phyloP scores from a whole-genome alignment of 2,797 vertebrate genomes.

The Phylloscopus collybita region DNA sequence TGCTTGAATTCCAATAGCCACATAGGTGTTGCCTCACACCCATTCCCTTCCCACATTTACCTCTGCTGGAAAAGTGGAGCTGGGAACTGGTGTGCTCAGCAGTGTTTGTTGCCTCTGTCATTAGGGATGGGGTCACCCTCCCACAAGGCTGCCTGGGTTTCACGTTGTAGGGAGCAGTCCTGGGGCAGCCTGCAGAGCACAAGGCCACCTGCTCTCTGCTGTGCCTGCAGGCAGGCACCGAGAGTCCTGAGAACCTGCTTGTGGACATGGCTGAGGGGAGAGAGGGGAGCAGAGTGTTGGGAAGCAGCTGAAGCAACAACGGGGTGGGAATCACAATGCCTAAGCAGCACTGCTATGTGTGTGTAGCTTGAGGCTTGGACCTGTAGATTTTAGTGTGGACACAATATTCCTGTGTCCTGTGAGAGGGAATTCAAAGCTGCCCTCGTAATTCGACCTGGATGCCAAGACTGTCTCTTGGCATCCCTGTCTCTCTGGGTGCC shows the following conservation, averaged over 20 bases:
- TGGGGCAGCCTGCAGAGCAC: neutral
- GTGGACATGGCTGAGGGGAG: rapidly evolving
- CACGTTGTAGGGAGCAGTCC: neutral
- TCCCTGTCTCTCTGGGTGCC: neutral
- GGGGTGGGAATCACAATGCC: neutral
- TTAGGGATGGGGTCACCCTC: neutral
- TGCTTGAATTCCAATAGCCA: neutral
- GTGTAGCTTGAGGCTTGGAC: neutral
- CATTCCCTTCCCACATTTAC: neutral
- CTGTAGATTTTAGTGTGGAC: neutral
- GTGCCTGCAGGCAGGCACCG: neutral
- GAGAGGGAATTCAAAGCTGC: neutral
- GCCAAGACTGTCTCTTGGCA: neutral
- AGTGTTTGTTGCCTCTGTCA: neutral
- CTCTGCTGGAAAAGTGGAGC: neutral
- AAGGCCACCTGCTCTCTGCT: neutral
- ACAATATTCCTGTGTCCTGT: neutral
- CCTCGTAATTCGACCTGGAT: neutral
- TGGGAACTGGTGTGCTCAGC: rapidly evolving
- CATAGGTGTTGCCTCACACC: neutral
- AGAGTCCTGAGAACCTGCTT: neutral
- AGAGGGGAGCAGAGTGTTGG: neutral
- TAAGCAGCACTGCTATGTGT: rapidly evolving
- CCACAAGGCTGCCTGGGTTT: neutral
- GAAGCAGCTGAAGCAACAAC: neutral